These are phyloP conservation scores for Luehdorfia chinensis DNA, from an alignment of 1,140 invertebrate species.

Conservation along the genomic window DNA sequence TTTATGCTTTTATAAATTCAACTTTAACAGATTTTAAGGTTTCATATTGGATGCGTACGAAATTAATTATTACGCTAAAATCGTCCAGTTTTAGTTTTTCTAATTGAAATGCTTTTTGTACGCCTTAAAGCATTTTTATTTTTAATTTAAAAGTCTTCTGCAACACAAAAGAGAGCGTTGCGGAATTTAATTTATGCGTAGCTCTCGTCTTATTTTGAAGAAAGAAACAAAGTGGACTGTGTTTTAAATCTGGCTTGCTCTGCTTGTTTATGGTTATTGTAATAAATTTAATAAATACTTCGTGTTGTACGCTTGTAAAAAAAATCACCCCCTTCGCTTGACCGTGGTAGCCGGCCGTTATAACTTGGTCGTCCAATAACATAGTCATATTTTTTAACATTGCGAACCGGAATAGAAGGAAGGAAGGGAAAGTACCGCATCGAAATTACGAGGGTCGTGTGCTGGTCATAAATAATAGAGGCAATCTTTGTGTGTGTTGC, in stretches of 20 bases:
- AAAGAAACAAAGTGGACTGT: slow-evolving; percentile 10
- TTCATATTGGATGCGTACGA: slow-evolving; percentile 10
- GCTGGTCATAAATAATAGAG: slow-evolving; percentile 66
- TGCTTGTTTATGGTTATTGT: slow-evolving; percentile 22
- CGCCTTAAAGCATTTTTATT: slow-evolving; percentile 3
- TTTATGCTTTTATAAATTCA: slow-evolving; percentile 48
- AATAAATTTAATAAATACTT: slow-evolving; percentile 15
- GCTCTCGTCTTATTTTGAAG: slow-evolving; percentile 31
- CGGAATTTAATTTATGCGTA: slow-evolving; percentile 61
- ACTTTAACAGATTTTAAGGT: slow-evolving; percentile 25
- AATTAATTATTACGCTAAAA: slow-evolving; percentile 12
- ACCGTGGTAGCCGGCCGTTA: slow-evolving; percentile 41
- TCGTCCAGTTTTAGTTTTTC: slow-evolving; percentile 1
- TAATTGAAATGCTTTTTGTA: slow-evolving; percentile 18
- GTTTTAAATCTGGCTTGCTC: slow-evolving; percentile 4
- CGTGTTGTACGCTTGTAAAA: background rate
- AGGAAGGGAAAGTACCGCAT: slow-evolving; percentile 56
- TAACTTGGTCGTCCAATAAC: slow-evolving; percentile 60
- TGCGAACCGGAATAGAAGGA: slow-evolving; percentile 63
- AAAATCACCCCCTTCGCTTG: slow-evolving; percentile 58
- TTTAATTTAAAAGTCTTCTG: slow-evolving; percentile 20
- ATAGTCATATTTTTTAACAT: slow-evolving; percentile 72
- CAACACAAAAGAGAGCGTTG: slow-evolving; percentile 31
- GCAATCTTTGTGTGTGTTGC: slow-evolving; percentile 55
- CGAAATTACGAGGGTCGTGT: slow-evolving; percentile 61